Base-by-base conservation (phyloP, 92 coral and sea anemone genomes). In the Pocillopora meandrina region DNA sequence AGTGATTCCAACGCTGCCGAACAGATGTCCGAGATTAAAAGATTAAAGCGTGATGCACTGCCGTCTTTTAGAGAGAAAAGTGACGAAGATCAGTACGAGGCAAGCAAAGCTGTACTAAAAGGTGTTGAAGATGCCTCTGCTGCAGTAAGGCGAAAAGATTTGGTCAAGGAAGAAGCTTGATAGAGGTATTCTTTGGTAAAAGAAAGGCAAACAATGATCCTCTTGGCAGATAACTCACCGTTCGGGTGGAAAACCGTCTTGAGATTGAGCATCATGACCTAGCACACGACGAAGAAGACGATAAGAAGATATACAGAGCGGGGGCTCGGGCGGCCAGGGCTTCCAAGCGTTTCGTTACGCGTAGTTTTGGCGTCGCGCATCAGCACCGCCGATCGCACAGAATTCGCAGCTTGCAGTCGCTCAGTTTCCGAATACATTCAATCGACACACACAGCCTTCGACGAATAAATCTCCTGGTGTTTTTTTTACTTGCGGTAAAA, bases 391-490 rank as follows among this genome's bases (percentile, higher is more conserved):
- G 49, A 18, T 56, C 10, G 34, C 77, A 73, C 34, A 62, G 21
- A 47, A 49, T 73, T 73, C 77, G 18, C 77, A 73, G 62, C 77
- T 73, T 55, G 62, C 35, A 1, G 77, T 73, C 56, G 61, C 61
- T 57, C 79, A 75, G 42, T 49, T 57, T 75, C 79, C 79, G 64
- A 26, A n/a, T 74, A 81, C 57, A 42, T 70, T 57, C 73, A 69
- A 11, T 33, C 5, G 42, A 26, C 73, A 5, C 3, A 15, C 1
- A 69, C 31, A 9, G 34, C 16, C 9, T 73, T 35, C 56, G 35
- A 5, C 23, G 31, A 34, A 33, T 80, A 86, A 67, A 80, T 87
- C 75, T 78, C 90, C 12, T 74, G 86, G 6, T 82, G 86, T n/a
- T n/a, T n/a, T n/a, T n/a, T n/a, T n/a, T n/a, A n/a, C n/a, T n/a